Conservation (phyloP, 2,797 vertebrate species). For the Darevskia nairensis region DNA sequence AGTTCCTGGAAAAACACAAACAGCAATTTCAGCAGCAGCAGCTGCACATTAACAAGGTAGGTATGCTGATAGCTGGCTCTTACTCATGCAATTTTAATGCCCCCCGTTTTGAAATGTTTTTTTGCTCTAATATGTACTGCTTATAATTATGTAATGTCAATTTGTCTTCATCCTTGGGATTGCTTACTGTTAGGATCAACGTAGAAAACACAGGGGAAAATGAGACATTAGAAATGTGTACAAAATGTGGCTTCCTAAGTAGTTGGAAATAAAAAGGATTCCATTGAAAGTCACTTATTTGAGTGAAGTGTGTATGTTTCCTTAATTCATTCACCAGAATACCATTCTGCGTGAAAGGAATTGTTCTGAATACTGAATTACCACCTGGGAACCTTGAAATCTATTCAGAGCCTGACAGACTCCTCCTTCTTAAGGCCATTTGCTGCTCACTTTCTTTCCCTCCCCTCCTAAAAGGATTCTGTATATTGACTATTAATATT, state of each 20-base stretch:
- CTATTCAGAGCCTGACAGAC: background rate
- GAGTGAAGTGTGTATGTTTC: background rate
- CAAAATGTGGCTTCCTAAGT: background rate
- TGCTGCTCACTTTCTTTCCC: background rate
- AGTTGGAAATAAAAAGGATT: background rate
- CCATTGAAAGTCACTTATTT: background rate
- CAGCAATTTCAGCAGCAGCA: conserved; percentile 98
- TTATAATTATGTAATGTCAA: background rate
- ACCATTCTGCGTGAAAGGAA: conserved; percentile 4
- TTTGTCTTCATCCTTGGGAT: background rate
- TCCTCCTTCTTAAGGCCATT: background rate
- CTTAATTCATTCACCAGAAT: conserved; percentile 35
- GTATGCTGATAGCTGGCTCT: conserved; percentile 8
- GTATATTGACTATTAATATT: conserved; percentile 15
- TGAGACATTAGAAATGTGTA: background rate
- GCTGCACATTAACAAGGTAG: conserved; percentile 95
- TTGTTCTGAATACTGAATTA: background rate
- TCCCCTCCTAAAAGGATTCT: conserved; percentile 13
- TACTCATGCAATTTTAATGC: background rate
- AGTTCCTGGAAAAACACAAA: conserved; percentile 99
- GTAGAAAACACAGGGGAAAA: background rate
- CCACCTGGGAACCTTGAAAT: conserved; percentile 12
- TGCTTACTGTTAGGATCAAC: conserved; percentile 34
- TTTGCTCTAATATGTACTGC: background rate
- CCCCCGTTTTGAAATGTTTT: background rate